Conservation (phyloP, 2,888 invertebrate genomes). For the Agonopterix arenella region DNA sequence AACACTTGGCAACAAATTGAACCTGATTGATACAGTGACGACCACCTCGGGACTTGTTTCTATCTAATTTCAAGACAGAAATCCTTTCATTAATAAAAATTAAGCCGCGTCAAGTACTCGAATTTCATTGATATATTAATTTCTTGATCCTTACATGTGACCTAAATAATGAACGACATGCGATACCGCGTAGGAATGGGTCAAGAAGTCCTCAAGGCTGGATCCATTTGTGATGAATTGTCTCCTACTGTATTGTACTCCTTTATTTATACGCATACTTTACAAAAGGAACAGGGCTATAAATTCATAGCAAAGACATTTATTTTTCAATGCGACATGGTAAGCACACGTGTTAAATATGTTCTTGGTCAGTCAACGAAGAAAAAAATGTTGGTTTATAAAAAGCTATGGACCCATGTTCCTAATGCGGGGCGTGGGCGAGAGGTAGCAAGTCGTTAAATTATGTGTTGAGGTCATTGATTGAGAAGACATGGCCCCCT, state of each 20-base stretch:
- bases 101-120: neutral
- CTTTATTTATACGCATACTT: constrained; percentile 4
- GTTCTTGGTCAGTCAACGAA: constrained; percentile 26
- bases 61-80: too few species aligned
- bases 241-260: constrained; percentile 31
- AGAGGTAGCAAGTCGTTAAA: constrained; percentile 54
- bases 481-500: constrained; percentile 40
- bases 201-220: constrained; percentile 70
- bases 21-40: neutral
- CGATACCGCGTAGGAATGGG: constrained; percentile 54
- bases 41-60: neutral
- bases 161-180: constrained; percentile 55
- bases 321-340: neutral
- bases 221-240: constrained; percentile 65
- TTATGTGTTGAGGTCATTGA: constrained; percentile 65
- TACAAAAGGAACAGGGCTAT: constrained; percentile 1
- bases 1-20: too few species aligned
- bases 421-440: constrained; percentile 53
- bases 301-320: constrained; percentile 4
- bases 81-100: too few species aligned
- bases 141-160: constrained; percentile 42
- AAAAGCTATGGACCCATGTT: constrained; percentile 40
- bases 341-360: constrained; percentile 4
- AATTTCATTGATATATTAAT: constrained; percentile 24
- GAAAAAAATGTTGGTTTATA: constrained; percentile 43